Evolutionary conservation across 2,888 invertebrate species (phyloP), one percentile per base, ranked within the genome.

Genomic region (Scotopteryx bipunctaria): DNA sequence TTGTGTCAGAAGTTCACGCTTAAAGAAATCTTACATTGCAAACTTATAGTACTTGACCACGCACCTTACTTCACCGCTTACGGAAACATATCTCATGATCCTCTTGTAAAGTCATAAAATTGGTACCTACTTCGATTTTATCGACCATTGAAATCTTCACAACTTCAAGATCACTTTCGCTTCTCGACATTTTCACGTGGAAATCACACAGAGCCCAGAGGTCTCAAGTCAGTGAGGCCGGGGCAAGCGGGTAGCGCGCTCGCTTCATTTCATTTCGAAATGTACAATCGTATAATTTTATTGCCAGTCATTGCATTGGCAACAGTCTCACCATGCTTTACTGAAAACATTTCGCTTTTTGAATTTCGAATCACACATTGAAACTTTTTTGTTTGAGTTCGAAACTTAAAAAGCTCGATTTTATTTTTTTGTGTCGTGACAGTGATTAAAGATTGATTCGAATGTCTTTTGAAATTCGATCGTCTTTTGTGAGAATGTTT

Each of bases 191-290:
- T 78, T 76, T 77, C 79, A 66, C 70, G 78, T 78, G 77, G 78
- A 83, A 83, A 80, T 65, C 63, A 62, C n/a, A n/a, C n/a, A n/a
- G n/a, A 55, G 61, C 55, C n/a, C n/a, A 55, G 63, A 66, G 73
- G 70, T 70, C 75, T 75, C 76, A 82, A 83, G 81, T 76, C 81
- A 87, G 86, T 86, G 63, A 74, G 63, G 63, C 60, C 62, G 58
- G 63, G 63, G 61, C 70, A 50, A 64, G 61, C 58, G 61, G 31
- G 60, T 69, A 67, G 57, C 74, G 76, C 76, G 69, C 66, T 80
- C 81, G 81, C 78, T 70, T 67, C 51, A 60, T 65, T 66, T 49
- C 54, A 64, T 67, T 58, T 64, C 63, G 55, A 65, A 67, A 63
- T 63, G 32, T 38, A 36, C 44, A 46, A 32, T 49, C 19, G 33